Base-by-base conservation (phyloP, 2,888 invertebrate species). In the Drosophila nigricruria region DNA sequence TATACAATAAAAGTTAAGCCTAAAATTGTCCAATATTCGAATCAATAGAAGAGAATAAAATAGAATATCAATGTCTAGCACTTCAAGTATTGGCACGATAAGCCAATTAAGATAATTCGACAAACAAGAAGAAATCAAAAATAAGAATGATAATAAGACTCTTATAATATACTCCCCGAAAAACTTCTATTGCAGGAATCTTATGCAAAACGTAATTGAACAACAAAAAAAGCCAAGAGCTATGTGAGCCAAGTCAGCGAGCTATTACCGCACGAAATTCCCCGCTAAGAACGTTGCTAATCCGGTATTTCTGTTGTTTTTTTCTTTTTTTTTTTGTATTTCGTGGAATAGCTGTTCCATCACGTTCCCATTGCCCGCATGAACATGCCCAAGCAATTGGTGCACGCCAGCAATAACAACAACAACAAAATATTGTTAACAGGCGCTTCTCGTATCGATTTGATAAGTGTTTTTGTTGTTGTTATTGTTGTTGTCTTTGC, bases 371-470 rank as follows among this genome's bases (percentile, higher is more conserved):
- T 23, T 27, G 43, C 25, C 52, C 78, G 70, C 63, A 78, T 74
- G 66, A 77, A 74, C 77, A 60, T 74, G 65, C 56, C 23, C 30
- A 20, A 42, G 32, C 42, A 50, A 36, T 54, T 59, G 56, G 43
- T 56, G 43, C 75, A 70, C 70, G 61, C 70, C 65, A 73, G 23
- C 36, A 36, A 32, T 32, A 20, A 10, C 34, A 16, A 52, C 52
- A 20, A 6, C 20, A 42, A 42, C 14, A n/a, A 70, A 63, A 18
- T 36, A 53, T 23, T 73, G 62, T 77, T 70, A 66, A 66, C 60
- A 70, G 70, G 49, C 77, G 70, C 34, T 70, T 63, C 53, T 53
- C 70, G 52, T 69, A 85, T 78, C 85, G 85, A 76, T 84, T 87
- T 80, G 80, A 87, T 76, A 82, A 80, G 23, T 45, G 73, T 34